Conservation (phyloP, 1,140 invertebrate species). For the Trissolcus basalis region DNA sequence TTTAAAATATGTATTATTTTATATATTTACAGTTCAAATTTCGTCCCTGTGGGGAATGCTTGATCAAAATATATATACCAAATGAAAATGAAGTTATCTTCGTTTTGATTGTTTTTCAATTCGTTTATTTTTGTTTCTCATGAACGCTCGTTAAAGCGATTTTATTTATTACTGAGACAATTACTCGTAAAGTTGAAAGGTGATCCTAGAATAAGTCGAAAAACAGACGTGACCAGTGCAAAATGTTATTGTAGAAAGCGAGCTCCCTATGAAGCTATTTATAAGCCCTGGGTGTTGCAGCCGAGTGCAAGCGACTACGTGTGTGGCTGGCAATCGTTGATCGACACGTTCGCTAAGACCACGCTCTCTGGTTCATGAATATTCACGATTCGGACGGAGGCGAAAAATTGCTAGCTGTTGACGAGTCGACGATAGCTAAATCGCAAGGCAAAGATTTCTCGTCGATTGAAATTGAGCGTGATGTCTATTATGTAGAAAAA, state of each 20-base stretch:
- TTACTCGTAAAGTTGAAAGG: constrained; percentile 4
- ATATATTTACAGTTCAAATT: too few relatives aligned
- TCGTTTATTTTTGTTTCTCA: too few relatives aligned
- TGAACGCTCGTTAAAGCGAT: not conserved
- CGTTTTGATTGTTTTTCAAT: too few relatives aligned
- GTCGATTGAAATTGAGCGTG: too few relatives aligned
- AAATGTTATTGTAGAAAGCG: constrained; percentile 73
- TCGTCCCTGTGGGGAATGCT: too few relatives aligned
- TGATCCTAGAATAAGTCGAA: constrained; percentile 32
- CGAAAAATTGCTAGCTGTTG: constrained; percentile 7
- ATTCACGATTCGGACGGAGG: constrained; percentile 22
- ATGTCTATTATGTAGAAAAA: too few relatives aligned
- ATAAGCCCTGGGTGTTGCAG: constrained; percentile 63
- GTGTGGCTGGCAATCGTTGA: constrained; percentile 64
- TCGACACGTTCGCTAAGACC: constrained; percentile 55
- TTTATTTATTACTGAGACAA: not conserved
- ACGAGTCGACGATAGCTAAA: not conserved
- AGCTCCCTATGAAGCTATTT: constrained; percentile 66
- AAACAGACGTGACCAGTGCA: constrained; percentile 69
- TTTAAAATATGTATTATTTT: too few relatives aligned
- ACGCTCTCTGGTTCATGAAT: constrained; percentile 40
- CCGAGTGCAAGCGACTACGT: constrained; percentile 60
- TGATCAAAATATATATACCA: too few relatives aligned
- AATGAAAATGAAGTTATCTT: too few relatives aligned
- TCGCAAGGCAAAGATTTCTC: too few relatives aligned